These are phyloP conservation scores for Delphinus delphis DNA, from an alignment of 2,113 vertebrate genomes.

Conservation along the genomic window DNA sequence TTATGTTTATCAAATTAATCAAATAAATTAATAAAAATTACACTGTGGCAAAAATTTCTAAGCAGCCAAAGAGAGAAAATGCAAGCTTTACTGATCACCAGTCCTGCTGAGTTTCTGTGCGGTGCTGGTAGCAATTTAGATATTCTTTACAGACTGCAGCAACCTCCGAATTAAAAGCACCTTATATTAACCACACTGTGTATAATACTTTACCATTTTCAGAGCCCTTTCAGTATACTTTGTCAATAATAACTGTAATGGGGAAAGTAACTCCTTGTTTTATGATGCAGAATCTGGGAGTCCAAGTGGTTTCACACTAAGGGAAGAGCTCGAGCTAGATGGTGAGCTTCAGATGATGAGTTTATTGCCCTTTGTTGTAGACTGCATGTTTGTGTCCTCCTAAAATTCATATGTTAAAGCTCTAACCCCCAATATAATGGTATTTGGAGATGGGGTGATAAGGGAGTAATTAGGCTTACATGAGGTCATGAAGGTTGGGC, in stretches of 20 bases:
- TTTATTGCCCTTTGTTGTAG: background rate
- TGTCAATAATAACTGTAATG: background rate
- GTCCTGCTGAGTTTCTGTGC: slow-evolving; percentile 40
- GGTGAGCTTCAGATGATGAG: background rate
- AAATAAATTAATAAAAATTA: slow-evolving; percentile 74
- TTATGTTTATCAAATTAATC: slow-evolving; percentile 68
- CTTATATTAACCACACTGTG: background rate
- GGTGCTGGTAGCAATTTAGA: background rate
- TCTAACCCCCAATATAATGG: background rate
- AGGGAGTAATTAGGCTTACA: background rate
- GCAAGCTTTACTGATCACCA: background rate
- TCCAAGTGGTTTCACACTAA: background rate
- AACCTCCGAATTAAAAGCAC: background rate
- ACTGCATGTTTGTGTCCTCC: background rate
- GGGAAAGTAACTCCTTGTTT: background rate
- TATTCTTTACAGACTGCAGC: background rate
- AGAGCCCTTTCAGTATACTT: background rate
- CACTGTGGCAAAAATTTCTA: slow-evolving; percentile 25
- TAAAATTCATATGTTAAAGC: background rate
- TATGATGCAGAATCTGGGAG: background rate
- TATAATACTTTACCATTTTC: background rate
- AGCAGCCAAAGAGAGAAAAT: slow-evolving; percentile 47
- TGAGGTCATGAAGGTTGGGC: background rate
- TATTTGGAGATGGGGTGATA: background rate
- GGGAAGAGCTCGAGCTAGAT: background rate